These are phyloP conservation scores for Aleiodes leptofemur DNA, from an alignment of 2,888 invertebrate species.

Conservation along the genomic window DNA sequence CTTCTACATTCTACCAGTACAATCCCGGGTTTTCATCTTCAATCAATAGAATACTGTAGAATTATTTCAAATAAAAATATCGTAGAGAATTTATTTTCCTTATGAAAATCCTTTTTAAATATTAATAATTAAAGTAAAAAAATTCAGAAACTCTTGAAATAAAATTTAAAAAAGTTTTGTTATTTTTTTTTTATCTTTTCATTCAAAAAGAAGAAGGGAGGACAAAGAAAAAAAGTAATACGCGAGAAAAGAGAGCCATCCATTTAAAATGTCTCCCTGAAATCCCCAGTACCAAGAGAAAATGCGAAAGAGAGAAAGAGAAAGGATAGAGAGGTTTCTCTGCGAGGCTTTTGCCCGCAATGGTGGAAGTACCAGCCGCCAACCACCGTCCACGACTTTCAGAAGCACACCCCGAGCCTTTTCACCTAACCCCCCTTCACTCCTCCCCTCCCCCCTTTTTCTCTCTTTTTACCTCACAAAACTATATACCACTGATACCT, in stretches of 20 bases:
- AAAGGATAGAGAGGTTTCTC: slow-evolving; percentile 57
- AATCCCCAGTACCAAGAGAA: slow-evolving; percentile 65
- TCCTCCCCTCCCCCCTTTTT: slow-evolving; percentile 5
- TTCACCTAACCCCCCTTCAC: slow-evolving; percentile 39
- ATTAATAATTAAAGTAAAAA: too few species aligned
- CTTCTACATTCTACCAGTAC: slow-evolving; percentile 35
- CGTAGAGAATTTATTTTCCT: neutral
- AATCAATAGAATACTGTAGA: neutral
- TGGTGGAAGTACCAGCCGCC: slow-evolving; percentile 48
- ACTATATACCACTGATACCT: slow-evolving; percentile 35
- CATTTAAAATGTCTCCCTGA: slow-evolving; percentile 72
- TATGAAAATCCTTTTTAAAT: neutral
- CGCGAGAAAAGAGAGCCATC: slow-evolving; percentile 70
- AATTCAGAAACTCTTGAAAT: neutral
- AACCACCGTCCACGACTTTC: slow-evolving; percentile 58
- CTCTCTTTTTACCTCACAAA: slow-evolving; percentile 37
- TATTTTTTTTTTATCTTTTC: neutral
- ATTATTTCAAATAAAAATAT: neutral
- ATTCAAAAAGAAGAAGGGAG: slow-evolving; percentile 23
- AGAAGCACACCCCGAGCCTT: slow-evolving; percentile 56
- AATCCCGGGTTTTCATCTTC: slow-evolving; percentile 8
- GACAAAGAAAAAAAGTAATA: slow-evolving; percentile 16
- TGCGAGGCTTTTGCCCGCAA: slow-evolving; percentile 59
- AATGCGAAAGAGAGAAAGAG: slow-evolving; percentile 8
- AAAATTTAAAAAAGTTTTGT: slow-evolving; percentile 12